Evolutionary conservation across 2,113 vertebrate species (phyloP), one percentile per base, ranked within the genome.

Genomic region (Poecilia latipinna): DNA sequence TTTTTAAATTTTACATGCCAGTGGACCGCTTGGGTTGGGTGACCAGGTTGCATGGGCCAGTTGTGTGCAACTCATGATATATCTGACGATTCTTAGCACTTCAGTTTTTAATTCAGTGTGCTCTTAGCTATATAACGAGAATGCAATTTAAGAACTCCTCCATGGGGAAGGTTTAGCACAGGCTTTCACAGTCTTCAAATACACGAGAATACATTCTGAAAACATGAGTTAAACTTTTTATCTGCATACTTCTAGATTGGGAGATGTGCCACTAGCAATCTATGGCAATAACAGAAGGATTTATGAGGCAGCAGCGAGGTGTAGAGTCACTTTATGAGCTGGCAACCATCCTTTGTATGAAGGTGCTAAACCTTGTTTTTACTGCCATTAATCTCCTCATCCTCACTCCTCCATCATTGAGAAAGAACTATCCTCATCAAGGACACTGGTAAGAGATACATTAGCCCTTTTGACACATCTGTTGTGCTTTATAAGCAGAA

Each of bases 361-460:
- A 86, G 82, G 84, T 80, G 76, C 74, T 90, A 79, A 74, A 82
- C 74, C 62, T 70, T 70, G 75, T 70, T 87, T 88, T 92, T 91
- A 90, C 61, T 73, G 79, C 77, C 67, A 51, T 72, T 71, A 13
- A 82, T 80, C 65, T 77, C 61, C 79, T 74, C 71, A 69, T 75
- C 0, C 31, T 75, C 68, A 68, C 68, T 83, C 62, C 61, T 66
- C 70, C 24, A 65, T 62, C 70, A 75, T 61, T 78, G 65, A 75
- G 69, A 63, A 60, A 79, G 1, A 29, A 64, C 26, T 68, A 19
- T 65, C 48, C 66, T 72, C 48, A 80, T 84, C 80, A 89, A 86
- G 80, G 81, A 79, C 74, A 82, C 51, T 63, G 66, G 61, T 65
- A 65, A 60, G 68, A 64, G 44, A 48, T 48, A 48, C 17, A 48